Evolutionary conservation across 2,113 vertebrate genomes (phyloP).

Genomic region (Gymnobelideus leadbeateri): DNA sequence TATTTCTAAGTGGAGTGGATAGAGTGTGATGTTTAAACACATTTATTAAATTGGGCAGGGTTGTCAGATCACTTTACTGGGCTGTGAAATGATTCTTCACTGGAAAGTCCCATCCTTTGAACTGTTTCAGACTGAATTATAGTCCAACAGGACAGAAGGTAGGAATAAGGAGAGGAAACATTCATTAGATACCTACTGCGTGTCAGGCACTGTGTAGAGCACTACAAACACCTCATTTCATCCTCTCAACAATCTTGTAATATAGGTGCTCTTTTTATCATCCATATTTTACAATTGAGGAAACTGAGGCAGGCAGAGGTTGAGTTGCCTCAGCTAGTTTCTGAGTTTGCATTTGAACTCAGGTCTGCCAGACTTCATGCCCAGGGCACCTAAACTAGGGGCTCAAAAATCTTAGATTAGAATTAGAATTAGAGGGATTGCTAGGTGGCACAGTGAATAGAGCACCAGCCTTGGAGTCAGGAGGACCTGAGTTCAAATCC

Average conservation of each 20-base stretch:
- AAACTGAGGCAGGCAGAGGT: background rate
- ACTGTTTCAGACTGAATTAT: background rate
- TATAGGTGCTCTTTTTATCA: background rate
- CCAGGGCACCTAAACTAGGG: background rate
- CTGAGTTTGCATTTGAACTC: background rate
- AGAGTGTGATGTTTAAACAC: constrained; percentile 45
- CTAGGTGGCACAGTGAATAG: no score
- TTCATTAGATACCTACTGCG: background rate
- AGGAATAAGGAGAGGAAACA: background rate
- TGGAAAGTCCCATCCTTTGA: constrained; percentile 1
- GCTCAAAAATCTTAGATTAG: background rate
- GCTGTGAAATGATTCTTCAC: constrained; percentile 29
- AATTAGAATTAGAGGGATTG: no score
- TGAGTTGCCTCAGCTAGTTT: background rate
- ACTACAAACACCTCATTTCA: background rate
- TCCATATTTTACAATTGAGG: background rate
- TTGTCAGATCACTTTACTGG: constrained; percentile 24
- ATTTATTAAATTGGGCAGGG: constrained; percentile 35
- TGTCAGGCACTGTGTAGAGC: no score
- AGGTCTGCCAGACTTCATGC: background rate
- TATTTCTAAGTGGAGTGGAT: constrained; percentile 38
- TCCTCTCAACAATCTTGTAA: background rate
- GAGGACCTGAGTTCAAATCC: no score
- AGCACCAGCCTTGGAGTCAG: no score
- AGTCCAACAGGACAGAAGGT: background rate